These are phyloP conservation scores for Bostrychus sinensis DNA, from an alignment of 2,113 vertebrate species.

Conservation along the genomic window DNA sequence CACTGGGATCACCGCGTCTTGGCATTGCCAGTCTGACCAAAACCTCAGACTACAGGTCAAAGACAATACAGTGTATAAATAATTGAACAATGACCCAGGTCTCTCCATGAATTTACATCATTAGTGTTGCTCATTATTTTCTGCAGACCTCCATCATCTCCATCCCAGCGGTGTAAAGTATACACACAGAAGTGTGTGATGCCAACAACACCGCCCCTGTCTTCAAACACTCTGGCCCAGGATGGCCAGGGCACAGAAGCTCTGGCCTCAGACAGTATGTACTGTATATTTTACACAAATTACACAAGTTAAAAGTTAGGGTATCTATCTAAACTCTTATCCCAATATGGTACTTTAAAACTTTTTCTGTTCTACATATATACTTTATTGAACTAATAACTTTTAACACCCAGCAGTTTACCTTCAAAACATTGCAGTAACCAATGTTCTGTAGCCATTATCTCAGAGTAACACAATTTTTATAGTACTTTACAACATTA, in stretches of 20 bases:
- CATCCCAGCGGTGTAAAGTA: conserved; percentile 96
- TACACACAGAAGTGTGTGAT: conserved; percentile 95
- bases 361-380: too few relatives aligned
- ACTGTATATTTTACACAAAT: not conserved
- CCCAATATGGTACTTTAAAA: too few relatives aligned
- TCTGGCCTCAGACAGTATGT: conserved; percentile 71
- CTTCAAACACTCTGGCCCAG: conserved; percentile 79
- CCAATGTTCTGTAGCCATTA: too few relatives aligned
- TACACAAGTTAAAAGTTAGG: too few relatives aligned
- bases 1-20: conserved; percentile 91
- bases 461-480: too few relatives aligned
- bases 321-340: too few relatives aligned
- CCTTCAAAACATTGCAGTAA: too few relatives aligned
- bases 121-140: not conserved
- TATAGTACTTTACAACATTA: not conserved
- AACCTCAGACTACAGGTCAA: conserved; percentile 89
- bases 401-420: too few relatives aligned
- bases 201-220: conserved; percentile 81
- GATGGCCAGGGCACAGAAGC: conserved; percentile 72
- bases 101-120: not conserved
- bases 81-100: not conserved
- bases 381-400: too few relatives aligned
- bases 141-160: conserved; percentile 84
- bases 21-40: conserved; percentile 94
- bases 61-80: not conserved